Evolutionary conservation across 2,888 invertebrate genomes (phyloP).

Genomic region (Timema cristinae): DNA sequence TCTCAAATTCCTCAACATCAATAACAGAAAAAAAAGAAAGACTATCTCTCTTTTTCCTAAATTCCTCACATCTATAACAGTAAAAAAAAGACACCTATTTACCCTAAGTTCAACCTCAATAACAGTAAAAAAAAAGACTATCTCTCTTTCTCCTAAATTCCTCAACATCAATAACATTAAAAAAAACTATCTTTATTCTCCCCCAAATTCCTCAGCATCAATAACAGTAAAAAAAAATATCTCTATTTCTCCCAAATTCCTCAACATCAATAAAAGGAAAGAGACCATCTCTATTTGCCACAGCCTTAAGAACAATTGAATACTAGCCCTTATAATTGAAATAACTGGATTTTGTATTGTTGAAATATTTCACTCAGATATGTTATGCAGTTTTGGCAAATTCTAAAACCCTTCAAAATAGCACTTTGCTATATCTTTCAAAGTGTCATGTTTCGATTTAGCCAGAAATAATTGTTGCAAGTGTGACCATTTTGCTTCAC

Average conservation of each 20-base stretch:
- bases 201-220: constrained; percentile 17
- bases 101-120: no score
- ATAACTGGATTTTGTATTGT: not conserved
- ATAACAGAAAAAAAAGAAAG: constrained; percentile 10
- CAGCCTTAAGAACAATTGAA: constrained; percentile 16
- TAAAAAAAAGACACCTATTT: no score
- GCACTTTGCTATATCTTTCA: constrained; percentile 9
- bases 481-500: constrained; percentile 2
- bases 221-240: no score
- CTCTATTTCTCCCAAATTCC: no score
- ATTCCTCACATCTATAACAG: no score
- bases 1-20: constrained; percentile 16
- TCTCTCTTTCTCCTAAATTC: no score
- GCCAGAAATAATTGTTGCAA: constrained; percentile 11
- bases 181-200: constrained; percentile 17
- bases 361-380: not conserved
- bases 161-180: no score
- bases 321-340: not conserved
- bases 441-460: not conserved
- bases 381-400: constrained; percentile 16
- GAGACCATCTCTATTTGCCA: constrained; percentile 12
- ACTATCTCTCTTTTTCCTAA: no score
- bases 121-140: no score
- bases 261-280: no score
- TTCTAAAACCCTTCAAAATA: constrained; percentile 18